phyloP scores from a whole-genome alignment of 2,888 invertebrate genomes.

The Fissipunctia ypsillon region DNA sequence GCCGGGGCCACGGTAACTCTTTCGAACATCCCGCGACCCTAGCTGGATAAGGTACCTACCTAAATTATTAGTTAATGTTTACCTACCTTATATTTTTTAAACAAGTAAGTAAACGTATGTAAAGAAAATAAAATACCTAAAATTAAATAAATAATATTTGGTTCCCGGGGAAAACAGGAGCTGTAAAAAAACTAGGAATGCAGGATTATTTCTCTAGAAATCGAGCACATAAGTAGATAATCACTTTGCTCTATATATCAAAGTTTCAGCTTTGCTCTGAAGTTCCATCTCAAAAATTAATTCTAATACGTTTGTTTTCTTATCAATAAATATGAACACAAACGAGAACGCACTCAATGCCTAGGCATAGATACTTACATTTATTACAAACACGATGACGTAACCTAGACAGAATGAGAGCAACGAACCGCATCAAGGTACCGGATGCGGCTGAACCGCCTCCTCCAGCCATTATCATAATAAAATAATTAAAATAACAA shows the following conservation, averaged over 20 bases:
- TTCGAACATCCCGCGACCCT: no score
- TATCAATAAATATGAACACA: slow-evolving; percentile 3
- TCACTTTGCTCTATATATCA: background rate
- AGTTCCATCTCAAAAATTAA: background rate
- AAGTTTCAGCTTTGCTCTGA: background rate
- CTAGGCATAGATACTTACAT: slow-evolving; percentile 41
- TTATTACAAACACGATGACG: slow-evolving; percentile 50
- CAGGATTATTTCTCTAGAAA: background rate
- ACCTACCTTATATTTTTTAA: background rate
- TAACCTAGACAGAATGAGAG: slow-evolving; percentile 50
- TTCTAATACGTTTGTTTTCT: background rate
- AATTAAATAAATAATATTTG: no score
- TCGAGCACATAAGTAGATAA: background rate
- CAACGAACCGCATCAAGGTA: slow-evolving; percentile 51
- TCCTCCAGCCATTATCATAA: slow-evolving; percentile 32
- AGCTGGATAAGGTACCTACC: no score
- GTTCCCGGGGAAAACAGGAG: no score
- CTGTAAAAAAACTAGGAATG: no score
- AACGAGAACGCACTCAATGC: slow-evolving; percentile 21
- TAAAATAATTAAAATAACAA: slow-evolving; percentile 43
- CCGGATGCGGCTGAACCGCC: slow-evolving; percentile 47
- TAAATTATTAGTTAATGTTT: background rate
- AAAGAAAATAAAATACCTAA: no score
- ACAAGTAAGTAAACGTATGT: no score
- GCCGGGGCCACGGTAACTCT: no score